Evolutionary conservation across 2,888 invertebrate species (phyloP), one percentile per base, ranked within the genome.

Genomic region (Drosophila helvetica): DNA sequence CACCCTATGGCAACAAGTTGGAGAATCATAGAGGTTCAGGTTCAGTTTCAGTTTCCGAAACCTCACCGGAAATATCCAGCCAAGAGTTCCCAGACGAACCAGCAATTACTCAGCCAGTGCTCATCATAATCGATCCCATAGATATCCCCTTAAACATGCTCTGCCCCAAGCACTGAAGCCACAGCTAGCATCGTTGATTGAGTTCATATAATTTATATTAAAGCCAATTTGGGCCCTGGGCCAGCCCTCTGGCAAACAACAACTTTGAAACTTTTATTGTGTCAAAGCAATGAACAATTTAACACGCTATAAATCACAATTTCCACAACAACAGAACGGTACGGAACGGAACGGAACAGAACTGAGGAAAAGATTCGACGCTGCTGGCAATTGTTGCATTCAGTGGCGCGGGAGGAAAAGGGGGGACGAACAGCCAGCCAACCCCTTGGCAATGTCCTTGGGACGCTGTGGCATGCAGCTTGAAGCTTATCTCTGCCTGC

Each of bases 271-370:
- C 61, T 86, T 84, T 80, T 86, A 83, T 86, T 85, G 86, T 83
- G 80, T 78, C 77, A 81, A 48, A 75, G 86, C 78, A 88, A 80
- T 80, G 83, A 83, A 88, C 74, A 79, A 89, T 89, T 86, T 88
- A 85, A 71, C 88, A 88, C 86, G 79, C 88, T 73, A 86, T 88
- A 88, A 88, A 88, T 88, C 88, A 89, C 86, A 88, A 78, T 77
- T 84, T 67, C 62, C 73, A 74, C 73, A 75, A 74, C 60, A 33
- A 25, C 30, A 30, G 10, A 30, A 30, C 30, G 4, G 10, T 8
- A 10, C 22, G 45, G 48, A 30, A 56, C 15, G 12, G 19, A 56
- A 62, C 42, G 18, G 17, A 12, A 22, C n/a, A 50, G 45, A 22
- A n/a, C n/a, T n/a, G n/a, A n/a, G n/a, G 17, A 50, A 66, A 76